Conservation (phyloP, 30 jellyfish, hydroid and myxozoan genomes). For the Aurelia coerulea region DNA sequence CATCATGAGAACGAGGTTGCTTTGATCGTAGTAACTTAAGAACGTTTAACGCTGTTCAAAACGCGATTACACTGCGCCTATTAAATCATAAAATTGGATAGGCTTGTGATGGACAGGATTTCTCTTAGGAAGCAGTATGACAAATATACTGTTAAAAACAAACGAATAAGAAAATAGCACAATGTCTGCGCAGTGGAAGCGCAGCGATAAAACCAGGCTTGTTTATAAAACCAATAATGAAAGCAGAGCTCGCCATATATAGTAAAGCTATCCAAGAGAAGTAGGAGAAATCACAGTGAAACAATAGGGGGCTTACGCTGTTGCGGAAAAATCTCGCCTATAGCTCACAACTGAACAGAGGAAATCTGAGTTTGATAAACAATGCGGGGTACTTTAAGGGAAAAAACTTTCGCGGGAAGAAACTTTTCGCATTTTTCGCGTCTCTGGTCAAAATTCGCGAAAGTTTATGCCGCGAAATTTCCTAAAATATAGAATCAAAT, state of each 20-base stretch:
- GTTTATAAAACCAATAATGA: constrained; percentile 8
- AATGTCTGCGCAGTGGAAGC: constrained; percentile 16
- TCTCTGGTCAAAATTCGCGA: too few species aligned
- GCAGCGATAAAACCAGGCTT: not conserved
- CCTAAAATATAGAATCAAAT: too few species aligned
- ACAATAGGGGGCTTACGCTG: constrained; percentile 24
- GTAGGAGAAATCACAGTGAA: constrained; percentile 20
- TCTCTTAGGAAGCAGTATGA: too few species aligned
- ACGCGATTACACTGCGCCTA: too few species aligned
- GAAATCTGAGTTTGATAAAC: not conserved
- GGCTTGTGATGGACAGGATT: too few species aligned
- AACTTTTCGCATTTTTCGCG: not conserved
- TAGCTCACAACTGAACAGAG: constrained; percentile 8
- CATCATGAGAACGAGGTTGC: too few species aligned
- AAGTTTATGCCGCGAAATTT: too few species aligned
- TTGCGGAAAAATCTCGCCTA: constrained; percentile 15
- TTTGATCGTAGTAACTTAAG: too few species aligned
- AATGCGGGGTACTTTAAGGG: constrained; percentile 1
- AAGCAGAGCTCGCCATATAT: constrained; percentile 3
- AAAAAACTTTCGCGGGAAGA: not conserved
- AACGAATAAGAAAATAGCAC: not conserved
- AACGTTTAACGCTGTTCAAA: too few species aligned
- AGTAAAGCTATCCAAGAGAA: not conserved
- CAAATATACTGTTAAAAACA: too few species aligned
- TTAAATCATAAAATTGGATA: too few species aligned